phyloP scores from a whole-genome alignment of 2,888 invertebrate species.

The Scotopteryx bipunctaria region DNA sequence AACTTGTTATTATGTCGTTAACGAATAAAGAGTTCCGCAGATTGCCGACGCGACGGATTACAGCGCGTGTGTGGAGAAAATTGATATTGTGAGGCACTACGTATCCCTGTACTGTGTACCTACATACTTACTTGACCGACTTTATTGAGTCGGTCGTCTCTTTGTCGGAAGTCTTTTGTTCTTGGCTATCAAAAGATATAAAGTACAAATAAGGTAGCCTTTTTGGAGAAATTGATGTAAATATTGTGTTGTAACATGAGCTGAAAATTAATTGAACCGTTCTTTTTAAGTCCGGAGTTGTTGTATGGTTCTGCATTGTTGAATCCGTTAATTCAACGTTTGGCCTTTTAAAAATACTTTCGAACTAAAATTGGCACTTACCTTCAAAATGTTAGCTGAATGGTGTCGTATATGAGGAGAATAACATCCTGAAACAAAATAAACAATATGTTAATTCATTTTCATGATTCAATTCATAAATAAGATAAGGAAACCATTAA shows the following conservation, averaged over 20 bases:
- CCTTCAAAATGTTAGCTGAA: conserved; percentile 74
- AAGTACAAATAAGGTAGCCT: neutral
- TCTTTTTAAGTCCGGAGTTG: too few species aligned
- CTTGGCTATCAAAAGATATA: neutral
- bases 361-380: conserved; percentile 50
- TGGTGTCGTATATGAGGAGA: conserved; percentile 76
- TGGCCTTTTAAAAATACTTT: too few species aligned
- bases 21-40: conserved; percentile 52
- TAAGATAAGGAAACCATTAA: too few species aligned
- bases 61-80: conserved; percentile 40
- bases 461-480: too few species aligned
- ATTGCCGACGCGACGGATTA: conserved; percentile 46
- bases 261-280: too few species aligned
- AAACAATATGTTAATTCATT: conserved; percentile 31
- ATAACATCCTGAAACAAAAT: conserved; percentile 77
- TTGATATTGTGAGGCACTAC: conserved; percentile 32
- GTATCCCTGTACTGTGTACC: neutral
- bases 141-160: conserved; percentile 3
- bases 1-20: conserved; percentile 57
- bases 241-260: too few species aligned
- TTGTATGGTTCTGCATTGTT: neutral
- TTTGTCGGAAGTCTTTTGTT: conserved; percentile 6
- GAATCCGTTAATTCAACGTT: too few species aligned
- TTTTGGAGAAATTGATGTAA: too few species aligned
- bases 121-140: conserved; percentile 9